These are phyloP conservation scores for Zeus faber DNA, from an alignment of 2,113 vertebrate genomes.

Conservation along the genomic window DNA sequence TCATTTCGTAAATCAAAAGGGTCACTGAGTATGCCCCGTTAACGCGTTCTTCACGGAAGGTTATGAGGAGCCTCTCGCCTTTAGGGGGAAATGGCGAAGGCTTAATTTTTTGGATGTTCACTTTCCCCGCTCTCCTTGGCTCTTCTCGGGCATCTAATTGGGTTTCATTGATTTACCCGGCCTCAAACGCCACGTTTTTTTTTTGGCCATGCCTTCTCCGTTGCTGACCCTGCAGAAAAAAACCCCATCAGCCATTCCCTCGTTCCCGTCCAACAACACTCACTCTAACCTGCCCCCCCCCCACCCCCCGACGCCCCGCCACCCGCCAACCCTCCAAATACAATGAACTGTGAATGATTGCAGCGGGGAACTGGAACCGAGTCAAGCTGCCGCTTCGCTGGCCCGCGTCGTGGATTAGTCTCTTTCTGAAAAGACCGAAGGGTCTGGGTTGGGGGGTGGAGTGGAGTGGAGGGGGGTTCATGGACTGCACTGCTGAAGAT, in stretches of 20 bases:
- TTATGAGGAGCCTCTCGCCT: too few relatives aligned
- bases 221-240: conserved; percentile 77
- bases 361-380: conserved; percentile 60
- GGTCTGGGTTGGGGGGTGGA: conserved; percentile 16
- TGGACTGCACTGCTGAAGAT: neutral
- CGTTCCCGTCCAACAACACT: too few relatives aligned
- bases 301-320: neutral
- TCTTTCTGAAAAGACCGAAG: conserved; percentile 45
- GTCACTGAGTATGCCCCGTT: too few relatives aligned
- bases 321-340: conserved; percentile 28
- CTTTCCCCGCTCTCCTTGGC: conserved; percentile 59
- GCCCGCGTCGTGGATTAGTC: conserved; percentile 52
- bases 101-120: conserved; percentile 28
- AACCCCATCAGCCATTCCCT: conserved; percentile 49
- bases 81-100: conserved; percentile 30
- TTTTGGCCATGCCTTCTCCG: too few relatives aligned
- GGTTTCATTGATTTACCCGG: conserved; percentile 74
- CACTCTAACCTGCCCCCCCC: conserved; percentile 34
- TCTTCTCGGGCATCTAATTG: conserved; percentile 67
- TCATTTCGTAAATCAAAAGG: too few relatives aligned
- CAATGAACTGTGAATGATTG: conserved; percentile 61
- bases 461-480: too few relatives aligned
- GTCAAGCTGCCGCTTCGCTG: conserved; percentile 56
- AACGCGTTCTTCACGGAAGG: too few relatives aligned
- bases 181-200: conserved; percentile 56